Evolutionary conservation across 2,797 vertebrate species (phyloP).

Genomic region (Heteromormyrus szaboi): DNA sequence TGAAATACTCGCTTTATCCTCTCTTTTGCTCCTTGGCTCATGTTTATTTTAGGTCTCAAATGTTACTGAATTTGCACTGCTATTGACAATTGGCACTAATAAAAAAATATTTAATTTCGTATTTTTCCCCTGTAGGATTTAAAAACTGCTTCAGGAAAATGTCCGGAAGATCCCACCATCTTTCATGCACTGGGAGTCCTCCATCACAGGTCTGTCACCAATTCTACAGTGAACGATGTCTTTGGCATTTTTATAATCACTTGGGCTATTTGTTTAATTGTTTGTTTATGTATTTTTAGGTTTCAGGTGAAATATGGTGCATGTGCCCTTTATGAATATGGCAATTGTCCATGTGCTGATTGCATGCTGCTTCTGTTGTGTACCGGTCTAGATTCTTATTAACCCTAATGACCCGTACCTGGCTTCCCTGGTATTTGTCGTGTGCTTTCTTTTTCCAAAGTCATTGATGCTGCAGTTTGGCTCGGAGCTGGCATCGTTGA

Average conservation of each 20-base stretch:
- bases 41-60: not conserved
- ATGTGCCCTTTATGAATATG: not conserved
- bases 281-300: not conserved
- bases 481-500: not conserved
- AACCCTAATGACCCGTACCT: not conserved
- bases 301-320: not conserved
- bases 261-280: not conserved
- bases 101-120: not conserved
- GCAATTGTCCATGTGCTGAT: not conserved
- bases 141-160: conserved; percentile 45
- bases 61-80: not conserved
- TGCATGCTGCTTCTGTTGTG: not conserved
- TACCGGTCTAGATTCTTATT: not conserved
- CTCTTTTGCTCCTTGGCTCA: not conserved
- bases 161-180: conserved; percentile 43
- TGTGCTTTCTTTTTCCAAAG: not conserved
- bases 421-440: not conserved
- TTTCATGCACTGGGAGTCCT: conserved; percentile 56
- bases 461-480: not conserved
- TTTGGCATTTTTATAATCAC: not conserved
- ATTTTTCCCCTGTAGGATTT: conserved; percentile 59
- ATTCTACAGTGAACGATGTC: not conserved
- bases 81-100: not conserved
- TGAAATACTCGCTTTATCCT: not conserved
- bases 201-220: conserved; percentile 54